Conservation (phyloP, 2,888 invertebrate species). For the Torymus aiolomorphi region DNA sequence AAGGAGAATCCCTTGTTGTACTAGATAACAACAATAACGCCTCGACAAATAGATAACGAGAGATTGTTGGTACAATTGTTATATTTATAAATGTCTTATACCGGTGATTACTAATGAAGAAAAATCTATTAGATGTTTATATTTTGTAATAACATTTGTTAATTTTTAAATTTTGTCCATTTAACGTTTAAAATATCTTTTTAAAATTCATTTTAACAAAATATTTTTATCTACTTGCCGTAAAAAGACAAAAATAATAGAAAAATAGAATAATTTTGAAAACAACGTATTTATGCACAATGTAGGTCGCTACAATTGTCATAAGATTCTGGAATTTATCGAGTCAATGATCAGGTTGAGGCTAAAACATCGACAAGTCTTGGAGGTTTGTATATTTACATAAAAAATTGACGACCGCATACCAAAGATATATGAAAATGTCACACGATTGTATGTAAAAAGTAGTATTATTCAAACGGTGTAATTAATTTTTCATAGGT, state of each 20-base stretch:
- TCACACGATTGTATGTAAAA: conserved; percentile 70
- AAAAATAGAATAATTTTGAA: conserved; percentile 46
- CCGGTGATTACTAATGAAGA: conserved; percentile 55
- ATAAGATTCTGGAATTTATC: conserved; percentile 38
- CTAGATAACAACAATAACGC: conserved; percentile 36
- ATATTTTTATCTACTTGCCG: conserved; percentile 58
- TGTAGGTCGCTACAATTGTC: conserved; percentile 39
- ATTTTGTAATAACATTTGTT: conserved; percentile 57
- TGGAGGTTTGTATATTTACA: conserved; percentile 68
- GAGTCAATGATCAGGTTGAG: conserved; percentile 42
- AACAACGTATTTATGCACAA: conserved; percentile 45
- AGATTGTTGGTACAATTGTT: conserved; percentile 58
- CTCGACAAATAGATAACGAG: conserved; percentile 47
- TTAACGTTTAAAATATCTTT: conserved; percentile 64
- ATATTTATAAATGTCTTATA: conserved; percentile 58
- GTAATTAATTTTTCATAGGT: conserved; percentile 62
- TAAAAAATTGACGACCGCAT: conserved; percentile 71
- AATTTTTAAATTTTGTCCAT: conserved; percentile 51
- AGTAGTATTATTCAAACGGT: conserved; percentile 65
- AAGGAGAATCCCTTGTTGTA: conserved; percentile 38
- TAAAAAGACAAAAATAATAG: conserved; percentile 47
- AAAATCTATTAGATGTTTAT: conserved; percentile 55
- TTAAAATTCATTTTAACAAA: conserved; percentile 56
- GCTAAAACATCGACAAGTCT: conserved; percentile 47
- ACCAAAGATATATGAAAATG: conserved; percentile 74